A percentile compares a stretch with the other conserved stretches of the same genome.
Evolutionary conservation across 2,113 vertebrate genomes (phyloP).

Genomic region (Alexandromys fortis): DNA sequence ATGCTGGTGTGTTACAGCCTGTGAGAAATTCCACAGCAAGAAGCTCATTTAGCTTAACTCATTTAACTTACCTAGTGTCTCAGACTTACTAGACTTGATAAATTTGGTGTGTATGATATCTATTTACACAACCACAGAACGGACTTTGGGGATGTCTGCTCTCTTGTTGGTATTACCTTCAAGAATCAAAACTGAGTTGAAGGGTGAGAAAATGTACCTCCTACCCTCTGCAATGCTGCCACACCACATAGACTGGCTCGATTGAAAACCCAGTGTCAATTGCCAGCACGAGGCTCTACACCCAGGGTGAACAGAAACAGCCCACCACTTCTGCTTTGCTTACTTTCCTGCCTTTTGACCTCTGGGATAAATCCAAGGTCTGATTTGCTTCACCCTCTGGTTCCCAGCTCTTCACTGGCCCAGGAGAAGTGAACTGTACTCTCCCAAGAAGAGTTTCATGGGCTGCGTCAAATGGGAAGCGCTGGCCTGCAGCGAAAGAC

Average conservation of each 20-base stretch:
- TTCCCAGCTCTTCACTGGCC: neutral
- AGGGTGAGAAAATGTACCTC: neutral
- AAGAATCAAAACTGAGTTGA: neutral
- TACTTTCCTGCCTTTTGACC: neutral
- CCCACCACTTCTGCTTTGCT: neutral
- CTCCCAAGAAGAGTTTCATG: rapidly evolving
- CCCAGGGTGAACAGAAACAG: neutral
- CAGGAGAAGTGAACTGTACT: neutral
- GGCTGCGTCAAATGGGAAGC: neutral
- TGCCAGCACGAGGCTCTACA: neutral
- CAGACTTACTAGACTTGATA: neutral
- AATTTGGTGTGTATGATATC: neutral
- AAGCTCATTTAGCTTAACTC: neutral
- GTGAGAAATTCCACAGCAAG: neutral
- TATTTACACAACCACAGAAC: neutral
- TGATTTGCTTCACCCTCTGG: neutral
- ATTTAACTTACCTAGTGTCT: neutral
- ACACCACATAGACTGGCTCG: rapidly evolving
- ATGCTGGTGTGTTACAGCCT: neutral
- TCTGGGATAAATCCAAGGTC: slow-evolving; percentile 21
- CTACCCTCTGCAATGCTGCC: neutral
- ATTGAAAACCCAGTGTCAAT: rapidly evolving
- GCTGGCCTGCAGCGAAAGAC: rapidly evolving
- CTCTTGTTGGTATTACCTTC: neutral
- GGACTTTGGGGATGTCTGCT: neutral